Base-by-base conservation (phyloP, 2,113 vertebrate genomes). In the Peromyscus leucopus region DNA sequence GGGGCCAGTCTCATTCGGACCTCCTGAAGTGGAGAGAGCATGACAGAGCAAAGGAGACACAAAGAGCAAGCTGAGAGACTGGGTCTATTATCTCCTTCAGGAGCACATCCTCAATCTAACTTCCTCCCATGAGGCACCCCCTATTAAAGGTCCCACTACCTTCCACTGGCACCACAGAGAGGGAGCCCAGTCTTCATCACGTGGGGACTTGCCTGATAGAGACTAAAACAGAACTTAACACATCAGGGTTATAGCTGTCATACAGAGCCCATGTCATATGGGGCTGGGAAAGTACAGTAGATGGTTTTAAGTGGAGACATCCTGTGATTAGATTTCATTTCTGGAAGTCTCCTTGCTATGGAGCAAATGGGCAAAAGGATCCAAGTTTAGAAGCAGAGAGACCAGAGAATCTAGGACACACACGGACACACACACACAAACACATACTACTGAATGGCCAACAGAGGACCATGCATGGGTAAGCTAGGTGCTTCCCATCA, bases 401-500 rank as follows among this genome's bases (percentile, higher is more conserved):
- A 48, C 48, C 57, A 65, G 89, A 42, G 57, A 71, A 84, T 65
- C 51, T 36, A 63, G 39, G 31, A 78, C 65, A 19, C 28, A 12
- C 63, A 65, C 61, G 26, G 24, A 63, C 61, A 63, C 61, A 63
- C 61, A 55, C 55, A 63, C 61, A 65, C 63, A 26, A 24, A 65
- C 63, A 28, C 16, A 33, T 36, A 91, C 86, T 87, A 36, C 84
- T 12, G 31, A 90, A 36, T 71, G 39, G 69, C 67, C 42, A 33
- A 24, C 57, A 22, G 4, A 89, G 57, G 82, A n/a, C 85, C 72
- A 5, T n/a, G 24, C 72, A 5, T n/a, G 24, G 22, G 1, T 0
- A 0, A 95, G 89, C 74, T 55, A 0, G 24, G 1, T 3, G 39
- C 91, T 97, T 96, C 95, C 95, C 91, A 74, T 71, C 94, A 51